These are phyloP conservation scores for Myiothlypis chrysogaster DNA, from an alignment of 2,797 vertebrate genomes.

Conservation along the genomic window DNA sequence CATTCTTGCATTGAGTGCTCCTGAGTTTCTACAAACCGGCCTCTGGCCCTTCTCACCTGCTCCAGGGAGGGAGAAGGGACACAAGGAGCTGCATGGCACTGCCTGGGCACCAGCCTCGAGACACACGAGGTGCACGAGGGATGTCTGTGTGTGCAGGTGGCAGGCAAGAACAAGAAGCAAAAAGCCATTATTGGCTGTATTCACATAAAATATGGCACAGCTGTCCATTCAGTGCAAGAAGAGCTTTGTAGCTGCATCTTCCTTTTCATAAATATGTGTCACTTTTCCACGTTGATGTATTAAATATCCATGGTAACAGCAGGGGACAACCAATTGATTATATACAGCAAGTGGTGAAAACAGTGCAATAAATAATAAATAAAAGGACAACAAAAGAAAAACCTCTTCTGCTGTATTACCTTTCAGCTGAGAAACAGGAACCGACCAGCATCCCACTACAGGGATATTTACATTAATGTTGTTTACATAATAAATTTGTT, in stretches of 20 bases:
- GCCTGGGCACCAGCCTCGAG: neutral
- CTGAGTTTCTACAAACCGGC: neutral
- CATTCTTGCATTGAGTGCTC: neutral
- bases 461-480: neutral
- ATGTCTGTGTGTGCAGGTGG: neutral
- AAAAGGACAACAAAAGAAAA: neutral
- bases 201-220: neutral
- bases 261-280: neutral
- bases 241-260: neutral
- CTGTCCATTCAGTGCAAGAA: neutral
- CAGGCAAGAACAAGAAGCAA: neutral
- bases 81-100: rapidly evolving
- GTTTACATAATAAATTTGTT: neutral
- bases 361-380: neutral
- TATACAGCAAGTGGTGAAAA: neutral
- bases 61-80: neutral
- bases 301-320: conserved; percentile 26
- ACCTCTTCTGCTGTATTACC: neutral
- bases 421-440: neutral
- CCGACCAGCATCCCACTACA: neutral
- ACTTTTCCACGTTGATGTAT: neutral
- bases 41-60: neutral
- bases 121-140: neutral
- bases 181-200: neutral
- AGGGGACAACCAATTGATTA: neutral